phyloP scores from a whole-genome alignment of 2,888 invertebrate genomes.

The Punctoribates punctum region DNA sequence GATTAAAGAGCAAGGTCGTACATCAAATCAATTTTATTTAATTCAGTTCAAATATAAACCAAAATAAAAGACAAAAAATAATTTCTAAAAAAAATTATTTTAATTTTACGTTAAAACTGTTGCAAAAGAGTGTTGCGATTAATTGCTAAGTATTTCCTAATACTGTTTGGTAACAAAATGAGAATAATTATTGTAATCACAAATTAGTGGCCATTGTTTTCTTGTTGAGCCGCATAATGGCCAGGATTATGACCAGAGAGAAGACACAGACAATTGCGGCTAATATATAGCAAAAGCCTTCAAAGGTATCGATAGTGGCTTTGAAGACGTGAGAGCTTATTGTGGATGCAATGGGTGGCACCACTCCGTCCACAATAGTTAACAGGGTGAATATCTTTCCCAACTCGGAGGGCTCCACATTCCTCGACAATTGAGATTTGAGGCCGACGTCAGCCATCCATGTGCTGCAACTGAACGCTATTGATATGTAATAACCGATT shows the following conservation, averaged over 20 bases:
- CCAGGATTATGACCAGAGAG: not conserved
- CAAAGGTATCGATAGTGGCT: not conserved
- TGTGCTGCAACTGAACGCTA: not conserved
- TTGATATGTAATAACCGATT: slow-evolving; percentile 10
- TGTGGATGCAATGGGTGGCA: not conserved
- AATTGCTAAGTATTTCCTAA: no score
- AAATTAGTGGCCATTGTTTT: no score
- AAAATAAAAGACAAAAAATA: no score
- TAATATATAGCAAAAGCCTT: not conserved
- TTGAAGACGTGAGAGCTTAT: not conserved
- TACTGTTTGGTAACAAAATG: no score
- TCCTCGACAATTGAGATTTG: not conserved
- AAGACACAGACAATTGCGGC: not conserved
- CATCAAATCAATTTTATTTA: no score
- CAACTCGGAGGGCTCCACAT: not conserved
- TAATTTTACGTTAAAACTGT: no score
- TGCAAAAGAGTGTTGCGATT: no score
- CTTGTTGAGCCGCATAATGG: no score
- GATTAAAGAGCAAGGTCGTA: no score
- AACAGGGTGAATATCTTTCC: not conserved
- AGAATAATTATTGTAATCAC: no score
- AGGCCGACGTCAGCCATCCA: slow-evolving; percentile 1
- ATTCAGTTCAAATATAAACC: no score
- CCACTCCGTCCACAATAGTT: not conserved
- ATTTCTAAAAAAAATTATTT: no score